Percentiles rank a stretch among this genome's conserved stretches.
Conservation (phyloP, 2,113 vertebrate species). For the Sylvietta virens region DNA sequence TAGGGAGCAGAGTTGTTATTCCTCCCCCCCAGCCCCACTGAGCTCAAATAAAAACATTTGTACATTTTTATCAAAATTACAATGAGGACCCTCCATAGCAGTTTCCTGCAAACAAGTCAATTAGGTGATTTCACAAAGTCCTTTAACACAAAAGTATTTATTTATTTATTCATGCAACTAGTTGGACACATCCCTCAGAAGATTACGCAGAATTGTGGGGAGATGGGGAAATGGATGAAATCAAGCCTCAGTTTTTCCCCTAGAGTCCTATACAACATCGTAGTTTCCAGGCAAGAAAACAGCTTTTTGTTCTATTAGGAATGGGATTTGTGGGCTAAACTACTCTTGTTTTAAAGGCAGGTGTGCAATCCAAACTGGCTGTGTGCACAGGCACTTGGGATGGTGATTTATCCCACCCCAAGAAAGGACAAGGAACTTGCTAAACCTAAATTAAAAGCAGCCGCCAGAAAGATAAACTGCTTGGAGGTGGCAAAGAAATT, state of each 20-base stretch:
- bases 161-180: background rate
- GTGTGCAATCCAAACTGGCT: background rate
- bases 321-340: background rate
- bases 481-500: slow-evolving; percentile 6
- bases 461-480: background rate
- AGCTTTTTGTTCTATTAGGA: background rate
- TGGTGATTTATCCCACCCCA: background rate
- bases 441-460: slow-evolving; percentile 2
- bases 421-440: background rate
- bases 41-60: background rate
- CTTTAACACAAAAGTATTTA: background rate
- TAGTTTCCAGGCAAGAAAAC: background rate
- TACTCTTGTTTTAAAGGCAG: background rate
- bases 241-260: background rate
- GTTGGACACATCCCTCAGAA: background rate
- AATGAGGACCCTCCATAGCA: background rate
- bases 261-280: background rate
- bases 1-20: background rate
- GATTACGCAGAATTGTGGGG: background rate
- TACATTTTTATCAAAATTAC: background rate
- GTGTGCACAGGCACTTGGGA: background rate
- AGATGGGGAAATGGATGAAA: background rate
- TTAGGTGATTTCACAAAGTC: background rate
- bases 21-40: background rate
- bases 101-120: background rate